A percentile compares a stretch with the other conserved stretches of the same genome.
Conservation (phyloP, 2,797 vertebrate species). For the Sebastes glaucus region DNA sequence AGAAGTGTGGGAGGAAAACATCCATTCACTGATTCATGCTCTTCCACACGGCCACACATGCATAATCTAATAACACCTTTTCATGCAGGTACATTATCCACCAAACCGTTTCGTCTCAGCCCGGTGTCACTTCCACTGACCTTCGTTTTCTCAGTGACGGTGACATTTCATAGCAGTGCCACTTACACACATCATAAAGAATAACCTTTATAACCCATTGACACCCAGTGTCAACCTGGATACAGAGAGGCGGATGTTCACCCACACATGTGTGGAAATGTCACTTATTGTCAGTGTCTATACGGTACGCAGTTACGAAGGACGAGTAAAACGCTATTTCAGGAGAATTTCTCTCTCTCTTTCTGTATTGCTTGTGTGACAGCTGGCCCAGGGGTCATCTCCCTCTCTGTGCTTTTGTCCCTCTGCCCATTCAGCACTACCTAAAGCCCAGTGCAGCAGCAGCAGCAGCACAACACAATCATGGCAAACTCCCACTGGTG, state of each 20-base stretch:
- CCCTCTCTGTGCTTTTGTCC: conserved; percentile 73
- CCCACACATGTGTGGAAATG: conserved; percentile 63
- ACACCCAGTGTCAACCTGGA: conserved; percentile 41
- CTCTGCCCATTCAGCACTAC: conserved; percentile 82
- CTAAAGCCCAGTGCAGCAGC: conserved; percentile 67
- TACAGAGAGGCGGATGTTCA: conserved; percentile 32
- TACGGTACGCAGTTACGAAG: conserved; percentile 30
- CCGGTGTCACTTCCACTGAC: conserved; percentile 66
- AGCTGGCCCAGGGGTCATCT: conserved; percentile 77
- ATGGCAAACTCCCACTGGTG: conserved; percentile 73
- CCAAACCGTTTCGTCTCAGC: conserved; percentile 42
- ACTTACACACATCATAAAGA: conserved; percentile 76
- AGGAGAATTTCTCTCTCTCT: conserved; percentile 26
- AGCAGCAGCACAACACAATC: conserved; percentile 76
- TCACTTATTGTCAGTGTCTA: conserved; percentile 57
- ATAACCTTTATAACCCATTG: conserved; percentile 79
- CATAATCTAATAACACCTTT: conserved; percentile 37
- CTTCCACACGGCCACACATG: background rate
- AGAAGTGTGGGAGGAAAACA: background rate
- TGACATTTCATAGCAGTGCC: conserved; percentile 79
- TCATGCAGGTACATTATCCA: conserved; percentile 36
- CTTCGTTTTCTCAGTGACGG: conserved; percentile 72
- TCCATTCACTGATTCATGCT: background rate
- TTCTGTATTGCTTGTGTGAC: conserved; percentile 67
- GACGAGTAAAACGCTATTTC: conserved; percentile 56